These are phyloP conservation scores for Vulpes ferrilata DNA, from an alignment of 2,113 vertebrate genomes.

Conservation along the genomic window DNA sequence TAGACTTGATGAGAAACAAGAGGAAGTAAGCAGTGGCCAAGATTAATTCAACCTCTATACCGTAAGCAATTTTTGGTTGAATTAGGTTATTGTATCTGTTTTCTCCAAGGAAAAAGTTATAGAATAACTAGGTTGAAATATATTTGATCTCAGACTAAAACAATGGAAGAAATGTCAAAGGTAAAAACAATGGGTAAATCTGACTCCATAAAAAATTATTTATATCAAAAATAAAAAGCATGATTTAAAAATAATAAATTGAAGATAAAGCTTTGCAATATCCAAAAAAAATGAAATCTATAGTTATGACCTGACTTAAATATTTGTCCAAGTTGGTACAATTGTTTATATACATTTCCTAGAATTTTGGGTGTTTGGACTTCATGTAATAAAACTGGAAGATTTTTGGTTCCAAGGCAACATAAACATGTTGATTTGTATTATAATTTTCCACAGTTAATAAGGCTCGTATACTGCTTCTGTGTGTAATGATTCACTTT, in stretches of 20 bases:
- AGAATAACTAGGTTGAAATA: background rate
- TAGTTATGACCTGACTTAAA: background rate
- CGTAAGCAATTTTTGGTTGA: background rate
- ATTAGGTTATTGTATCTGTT: background rate
- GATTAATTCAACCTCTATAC: background rate
- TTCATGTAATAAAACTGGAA: background rate
- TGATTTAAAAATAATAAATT: background rate
- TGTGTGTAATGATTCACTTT: background rate
- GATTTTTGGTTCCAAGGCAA: background rate
- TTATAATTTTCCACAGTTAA: background rate
- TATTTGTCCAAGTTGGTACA: background rate
- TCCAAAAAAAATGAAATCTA: background rate
- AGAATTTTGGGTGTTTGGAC: background rate
- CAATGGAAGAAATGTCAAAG: background rate
- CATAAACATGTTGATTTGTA: background rate
- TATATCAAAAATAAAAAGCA: background rate
- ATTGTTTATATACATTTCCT: background rate
- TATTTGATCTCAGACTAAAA: background rate
- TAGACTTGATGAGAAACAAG: background rate
- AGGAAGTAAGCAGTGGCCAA: background rate
- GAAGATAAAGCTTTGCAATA: background rate
- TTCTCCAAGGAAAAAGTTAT: background rate
- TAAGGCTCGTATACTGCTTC: background rate
- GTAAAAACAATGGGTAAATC: background rate
- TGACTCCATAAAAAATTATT: background rate